Conservation (phyloP, 1,140 invertebrate genomes). For the Amphibalanus amphitrite region DNA sequence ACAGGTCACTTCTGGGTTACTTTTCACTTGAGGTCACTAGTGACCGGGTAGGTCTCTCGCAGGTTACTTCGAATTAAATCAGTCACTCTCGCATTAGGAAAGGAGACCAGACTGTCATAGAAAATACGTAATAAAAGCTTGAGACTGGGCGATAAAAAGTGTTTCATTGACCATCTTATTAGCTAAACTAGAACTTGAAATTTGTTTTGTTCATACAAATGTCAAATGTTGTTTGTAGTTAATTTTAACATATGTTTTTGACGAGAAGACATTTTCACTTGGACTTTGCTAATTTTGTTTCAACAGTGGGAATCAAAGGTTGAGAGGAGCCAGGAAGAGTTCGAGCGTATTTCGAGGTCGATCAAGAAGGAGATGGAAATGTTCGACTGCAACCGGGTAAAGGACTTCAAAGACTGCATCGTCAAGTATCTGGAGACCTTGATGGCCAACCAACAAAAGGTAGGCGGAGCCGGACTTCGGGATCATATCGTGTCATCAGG, state of each 20-base stretch:
- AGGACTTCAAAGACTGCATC: constrained; percentile 77
- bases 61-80: constrained; percentile 9
- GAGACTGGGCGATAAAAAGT: no score
- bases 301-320: constrained; percentile 87
- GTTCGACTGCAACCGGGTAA: constrained; percentile 71
- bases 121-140: constrained; percentile 5
- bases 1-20: no score
- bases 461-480: no score
- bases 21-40: no score
- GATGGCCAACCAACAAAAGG: constrained; percentile 87
- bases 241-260: no score
- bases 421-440: constrained; percentile 85
- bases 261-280: no score
- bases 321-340: constrained; percentile 87
- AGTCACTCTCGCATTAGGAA: not conserved
- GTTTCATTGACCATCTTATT: no score
- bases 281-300: no score
- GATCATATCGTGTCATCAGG: no score
- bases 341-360: constrained; percentile 86
- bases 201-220: no score
- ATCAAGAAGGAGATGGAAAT: constrained; percentile 90
- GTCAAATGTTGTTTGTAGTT: no score
- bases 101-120: not conserved
- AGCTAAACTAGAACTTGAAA: no score
- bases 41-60: not conserved